Evolutionary conservation across 1,140 invertebrate species (phyloP), one percentile per base, ranked within the genome.

Genomic region (Bombus fervidus): DNA sequence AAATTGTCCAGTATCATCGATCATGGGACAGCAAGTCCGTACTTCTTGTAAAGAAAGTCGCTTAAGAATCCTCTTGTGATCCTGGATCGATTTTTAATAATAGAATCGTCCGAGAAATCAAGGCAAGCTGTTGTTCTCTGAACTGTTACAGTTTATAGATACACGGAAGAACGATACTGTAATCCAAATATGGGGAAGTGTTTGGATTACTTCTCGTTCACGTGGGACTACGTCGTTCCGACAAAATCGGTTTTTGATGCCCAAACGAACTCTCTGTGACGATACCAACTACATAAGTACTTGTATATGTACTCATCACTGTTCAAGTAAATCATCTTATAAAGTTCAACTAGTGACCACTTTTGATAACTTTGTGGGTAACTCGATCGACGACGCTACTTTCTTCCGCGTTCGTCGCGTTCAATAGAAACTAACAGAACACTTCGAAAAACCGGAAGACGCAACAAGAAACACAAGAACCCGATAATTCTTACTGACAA

Each of bases 151-250:
- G 37, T 68, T 39, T 66, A 18, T 37, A 18, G 15, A 39, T 37
- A 81, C 43, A 66, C 31, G 64, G 13, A 47, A 28, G 76, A 83
- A 88, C 59, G 86, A 64, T 15, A 64, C 18, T 57, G 78, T 90
- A 90, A 79, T 91, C 72, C 87, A 90, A 90, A 90, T 91, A 91
- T 90, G 90, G 90, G 90, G 90, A 91, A 91, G 90, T 91, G 84
- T 91, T 90, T 90, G 84, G 87, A 91, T 88, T 87, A 90, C 62
- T 39, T 28, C 22, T 53, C 68, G 69, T 85, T 90, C 81, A 18
- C 18, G 15, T 10, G n/a, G 10, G n/a, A 77, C 18, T 22, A 71
- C 6, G 8, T 37, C 64, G 34, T 71, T 43, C 41, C 25, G 62
- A 66, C 12, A 37, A 13, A 3, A 31, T 57, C 37, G 39, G 41